These are phyloP conservation scores for Drosophila funebris DNA, from an alignment of 1,140 invertebrate genomes.

Conservation along the genomic window DNA sequence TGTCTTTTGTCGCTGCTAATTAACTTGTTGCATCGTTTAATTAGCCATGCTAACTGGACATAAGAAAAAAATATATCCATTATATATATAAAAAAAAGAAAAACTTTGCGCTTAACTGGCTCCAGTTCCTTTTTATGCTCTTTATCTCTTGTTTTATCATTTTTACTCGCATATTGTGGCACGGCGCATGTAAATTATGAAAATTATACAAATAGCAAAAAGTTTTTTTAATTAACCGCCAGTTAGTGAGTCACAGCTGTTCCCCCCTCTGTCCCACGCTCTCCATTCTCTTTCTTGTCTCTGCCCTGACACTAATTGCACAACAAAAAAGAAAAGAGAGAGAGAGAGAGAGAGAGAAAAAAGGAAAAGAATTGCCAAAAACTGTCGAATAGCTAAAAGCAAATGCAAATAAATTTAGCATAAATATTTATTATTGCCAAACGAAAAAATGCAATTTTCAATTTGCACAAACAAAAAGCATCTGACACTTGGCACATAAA, in stretches of 20 bases:
- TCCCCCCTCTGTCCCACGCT: not conserved
- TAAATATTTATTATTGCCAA: constrained; percentile 58
- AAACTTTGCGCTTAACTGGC: constrained; percentile 61
- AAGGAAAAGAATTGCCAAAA: constrained; percentile 53
- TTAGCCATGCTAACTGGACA: constrained; percentile 58
- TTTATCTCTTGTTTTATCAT: constrained; percentile 13
- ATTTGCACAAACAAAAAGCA: constrained; percentile 49
- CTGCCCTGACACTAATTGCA: constrained; percentile 57
- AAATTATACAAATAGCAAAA: constrained; percentile 75
- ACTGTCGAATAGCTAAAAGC: constrained; percentile 57
- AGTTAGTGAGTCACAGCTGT: constrained; percentile 39
- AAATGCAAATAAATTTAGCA: constrained; percentile 67
- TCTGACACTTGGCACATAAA: constrained; percentile 74
- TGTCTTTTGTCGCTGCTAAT: constrained; percentile 72
- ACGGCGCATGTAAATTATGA: constrained; percentile 69
- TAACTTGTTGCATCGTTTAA: constrained; percentile 80
- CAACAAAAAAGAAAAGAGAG: constrained; percentile 23
- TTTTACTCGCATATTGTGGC: constrained; percentile 32
- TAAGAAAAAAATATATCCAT: constrained; percentile 5
- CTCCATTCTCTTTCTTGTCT: not conserved
- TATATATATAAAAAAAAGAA: constrained; percentile 7
- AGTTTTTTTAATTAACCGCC: constrained; percentile 77
- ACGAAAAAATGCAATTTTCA: constrained; percentile 37
- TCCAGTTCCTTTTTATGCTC: constrained; percentile 22
- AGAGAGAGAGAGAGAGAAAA: constrained; percentile 12